phyloP scores from a whole-genome alignment of 1,140 invertebrate species.

The Drosophila repletoides region DNA sequence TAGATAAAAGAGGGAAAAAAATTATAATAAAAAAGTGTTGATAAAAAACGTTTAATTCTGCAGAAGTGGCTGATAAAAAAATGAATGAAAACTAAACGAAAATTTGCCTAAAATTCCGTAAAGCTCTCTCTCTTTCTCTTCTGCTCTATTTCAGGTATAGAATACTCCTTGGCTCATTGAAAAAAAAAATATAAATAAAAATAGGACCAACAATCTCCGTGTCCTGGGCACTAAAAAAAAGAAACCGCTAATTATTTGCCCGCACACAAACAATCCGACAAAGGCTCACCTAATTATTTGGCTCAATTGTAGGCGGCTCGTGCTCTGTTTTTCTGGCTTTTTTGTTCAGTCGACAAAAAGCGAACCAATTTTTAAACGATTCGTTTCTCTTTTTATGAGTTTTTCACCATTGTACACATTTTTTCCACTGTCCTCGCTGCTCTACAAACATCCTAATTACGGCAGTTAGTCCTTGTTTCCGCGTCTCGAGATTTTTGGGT shows the following conservation, averaged over 20 bases:
- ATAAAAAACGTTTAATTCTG: too few species aligned
- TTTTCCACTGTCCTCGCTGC: conserved; percentile 55
- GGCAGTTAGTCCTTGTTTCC: conserved; percentile 49
- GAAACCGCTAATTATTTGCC: conserved; percentile 68
- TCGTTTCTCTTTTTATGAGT: conserved; percentile 79
- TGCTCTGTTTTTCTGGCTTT: conserved; percentile 41
- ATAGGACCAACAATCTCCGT: neutral
- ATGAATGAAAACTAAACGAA: too few species aligned
- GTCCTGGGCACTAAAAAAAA: conserved; percentile 47
- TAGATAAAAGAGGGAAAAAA: too few species aligned
- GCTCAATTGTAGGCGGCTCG: conserved; percentile 60
- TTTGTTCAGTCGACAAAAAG: conserved; percentile 59
- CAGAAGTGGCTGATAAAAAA: too few species aligned
- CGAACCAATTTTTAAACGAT: conserved; percentile 74
- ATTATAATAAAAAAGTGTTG: too few species aligned
- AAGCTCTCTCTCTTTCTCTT: too few species aligned
- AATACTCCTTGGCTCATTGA: too few species aligned
- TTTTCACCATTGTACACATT: conserved; percentile 28
- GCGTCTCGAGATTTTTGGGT: neutral
- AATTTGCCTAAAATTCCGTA: too few species aligned
- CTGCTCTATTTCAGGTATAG: too few species aligned
- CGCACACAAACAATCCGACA: conserved; percentile 54
- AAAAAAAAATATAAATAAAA: too few species aligned
- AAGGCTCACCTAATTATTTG: conserved; percentile 75
- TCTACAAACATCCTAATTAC: conserved; percentile 75